Conservation (phyloP, 1,140 invertebrate species). For the Pemphigus obesinymphae region DNA sequence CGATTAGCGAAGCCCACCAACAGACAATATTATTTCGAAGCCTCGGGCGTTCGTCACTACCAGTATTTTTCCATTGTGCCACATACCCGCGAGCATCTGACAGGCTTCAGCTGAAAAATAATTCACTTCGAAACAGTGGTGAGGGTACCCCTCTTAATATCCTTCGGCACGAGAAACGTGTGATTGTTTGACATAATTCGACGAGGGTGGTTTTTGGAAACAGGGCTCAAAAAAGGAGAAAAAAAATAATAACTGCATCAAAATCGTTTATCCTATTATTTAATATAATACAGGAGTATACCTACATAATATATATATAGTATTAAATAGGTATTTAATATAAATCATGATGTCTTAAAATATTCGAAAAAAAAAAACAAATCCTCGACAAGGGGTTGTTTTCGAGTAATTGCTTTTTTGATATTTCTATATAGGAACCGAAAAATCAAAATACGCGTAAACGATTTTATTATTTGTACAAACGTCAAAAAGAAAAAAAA, state of each 20-base stretch:
- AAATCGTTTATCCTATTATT: background rate
- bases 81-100: background rate
- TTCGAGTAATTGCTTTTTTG: background rate
- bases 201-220: constrained; percentile 9
- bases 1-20: constrained; percentile 32
- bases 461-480: background rate
- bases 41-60: background rate
- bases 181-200: constrained; percentile 31
- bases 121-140: background rate
- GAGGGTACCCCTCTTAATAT: too few species aligned
- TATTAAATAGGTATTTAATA: background rate
- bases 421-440: background rate
- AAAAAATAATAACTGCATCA: background rate
- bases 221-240: background rate
- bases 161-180: background rate
- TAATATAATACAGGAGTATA: too few species aligned
- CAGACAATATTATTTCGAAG: background rate
- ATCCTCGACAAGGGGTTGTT: background rate
- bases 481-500: background rate
- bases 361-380: background rate
- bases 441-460: background rate
- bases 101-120: background rate
- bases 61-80: background rate
- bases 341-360: background rate
- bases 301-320: too few species aligned